Percentiles rank a stretch among this genome's conserved stretches.
Evolutionary conservation across 2,113 vertebrate species (phyloP).

Genomic region (Syngnathus floridae): DNA sequence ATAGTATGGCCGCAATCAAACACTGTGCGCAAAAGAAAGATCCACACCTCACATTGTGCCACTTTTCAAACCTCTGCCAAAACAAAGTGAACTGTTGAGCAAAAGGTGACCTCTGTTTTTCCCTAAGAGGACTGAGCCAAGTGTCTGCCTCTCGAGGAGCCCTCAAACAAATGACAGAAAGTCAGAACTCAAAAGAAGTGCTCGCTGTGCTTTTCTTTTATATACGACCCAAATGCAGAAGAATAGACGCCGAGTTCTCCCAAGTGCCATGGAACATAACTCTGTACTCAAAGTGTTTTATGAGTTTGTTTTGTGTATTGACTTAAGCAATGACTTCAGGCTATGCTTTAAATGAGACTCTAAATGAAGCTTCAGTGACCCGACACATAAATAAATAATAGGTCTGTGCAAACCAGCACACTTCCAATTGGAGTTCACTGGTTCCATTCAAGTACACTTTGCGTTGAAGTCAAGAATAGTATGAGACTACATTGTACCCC

Average conservation of each 20-base stretch:
- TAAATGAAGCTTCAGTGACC: slow-evolving; percentile 31
- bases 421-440: slow-evolving; percentile 4
- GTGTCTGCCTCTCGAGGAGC: slow-evolving; percentile 9
- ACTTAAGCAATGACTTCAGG: slow-evolving; percentile 17
- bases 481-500: slow-evolving; percentile 1
- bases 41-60: slow-evolving; percentile 3
- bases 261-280: neutral
- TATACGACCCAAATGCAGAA: neutral
- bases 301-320: slow-evolving; percentile 13
- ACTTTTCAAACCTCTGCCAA: slow-evolving; percentile 7
- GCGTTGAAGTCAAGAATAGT: slow-evolving; percentile 13
- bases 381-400: slow-evolving; percentile 25
- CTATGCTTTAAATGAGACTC: slow-evolving; percentile 19
- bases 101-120: slow-evolving; percentile 18
- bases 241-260: slow-evolving; percentile 1
- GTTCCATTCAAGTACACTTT: slow-evolving; percentile 21
- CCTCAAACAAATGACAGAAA: slow-evolving; percentile 24
- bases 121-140: neutral
- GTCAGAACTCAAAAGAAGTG: slow-evolving; percentile 1
- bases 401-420: slow-evolving; percentile 22
- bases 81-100: slow-evolving; percentile 26
- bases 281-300: slow-evolving; percentile 2
- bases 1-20: neutral
- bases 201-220: neutral
- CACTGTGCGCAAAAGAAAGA: neutral